phyloP scores from a whole-genome alignment of 23 tunicate genomes.

The Aplidium turbinatum region DNA sequence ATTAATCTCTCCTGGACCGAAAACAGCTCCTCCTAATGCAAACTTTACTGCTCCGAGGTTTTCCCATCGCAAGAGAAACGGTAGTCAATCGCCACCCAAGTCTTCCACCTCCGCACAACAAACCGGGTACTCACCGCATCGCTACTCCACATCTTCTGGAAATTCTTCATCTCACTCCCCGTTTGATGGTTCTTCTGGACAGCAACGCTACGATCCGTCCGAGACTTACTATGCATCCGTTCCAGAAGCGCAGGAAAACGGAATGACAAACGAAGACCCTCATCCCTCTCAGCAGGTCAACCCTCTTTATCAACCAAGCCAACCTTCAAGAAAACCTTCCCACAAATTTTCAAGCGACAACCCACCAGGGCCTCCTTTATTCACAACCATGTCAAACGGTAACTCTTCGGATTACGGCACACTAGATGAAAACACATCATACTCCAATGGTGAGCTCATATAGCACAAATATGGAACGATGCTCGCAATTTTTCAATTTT shows the following conservation, averaged over 20 bases:
- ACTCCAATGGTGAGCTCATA: neutral
- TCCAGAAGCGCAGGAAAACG: conserved; percentile 17
- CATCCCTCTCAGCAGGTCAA: neutral
- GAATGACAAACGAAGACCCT: no score
- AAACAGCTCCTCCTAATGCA: no score
- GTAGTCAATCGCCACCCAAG: neutral
- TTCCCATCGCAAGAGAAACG: neutral
- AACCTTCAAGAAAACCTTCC: conserved; percentile 29
- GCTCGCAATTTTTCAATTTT: no score
- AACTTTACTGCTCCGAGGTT: neutral
- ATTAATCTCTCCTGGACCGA: conserved; percentile 16
- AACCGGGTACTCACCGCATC: neutral
- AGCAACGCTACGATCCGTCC: conserved; percentile 36
- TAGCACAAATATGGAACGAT: no score
- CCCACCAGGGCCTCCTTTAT: neutral
- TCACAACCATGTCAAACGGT: conserved; percentile 51
- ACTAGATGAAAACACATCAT: neutral
- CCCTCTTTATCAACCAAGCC: no score
- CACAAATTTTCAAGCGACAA: conserved; percentile 20
- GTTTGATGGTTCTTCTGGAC: conserved; percentile 20
- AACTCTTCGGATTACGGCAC: neutral
- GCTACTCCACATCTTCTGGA: conserved; percentile 22
- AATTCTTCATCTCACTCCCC: conserved; percentile 35
- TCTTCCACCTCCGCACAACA: neutral
- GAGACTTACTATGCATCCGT: conserved; percentile 59